Percentiles rank a stretch among this genome's conserved stretches.
phyloP scores from a whole-genome alignment of 92 coral and sea anemone genomes.

The Bergia sp. region DNA sequence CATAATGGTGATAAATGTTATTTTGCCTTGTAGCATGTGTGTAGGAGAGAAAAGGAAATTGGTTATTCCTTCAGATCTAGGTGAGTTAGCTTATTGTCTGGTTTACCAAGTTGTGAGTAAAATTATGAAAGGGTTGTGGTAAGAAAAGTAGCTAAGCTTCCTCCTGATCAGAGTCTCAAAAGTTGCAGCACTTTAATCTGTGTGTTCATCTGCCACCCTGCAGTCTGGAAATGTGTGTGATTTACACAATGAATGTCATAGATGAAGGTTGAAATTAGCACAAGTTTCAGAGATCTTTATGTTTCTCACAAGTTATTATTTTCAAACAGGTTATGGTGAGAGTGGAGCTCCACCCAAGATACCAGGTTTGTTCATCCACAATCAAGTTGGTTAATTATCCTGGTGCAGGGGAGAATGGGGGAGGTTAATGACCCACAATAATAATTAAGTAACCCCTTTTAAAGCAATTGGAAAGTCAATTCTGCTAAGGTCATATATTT shows the following conservation, averaged over 20 bases:
- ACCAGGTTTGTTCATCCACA: conserved; percentile 62
- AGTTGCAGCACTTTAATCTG: no score
- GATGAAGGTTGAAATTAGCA: not conserved
- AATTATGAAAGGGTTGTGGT: no score
- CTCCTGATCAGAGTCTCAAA: no score
- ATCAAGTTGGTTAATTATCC: not conserved
- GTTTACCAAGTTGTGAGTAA: not conserved
- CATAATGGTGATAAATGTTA: not conserved
- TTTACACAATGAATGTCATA: no score
- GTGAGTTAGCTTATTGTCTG: conserved; percentile 44
- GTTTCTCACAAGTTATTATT: not conserved
- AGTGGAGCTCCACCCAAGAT: conserved; percentile 97
- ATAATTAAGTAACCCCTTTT: not conserved
- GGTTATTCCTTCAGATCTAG: conserved; percentile 90
- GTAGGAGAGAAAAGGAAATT: conserved; percentile 95
- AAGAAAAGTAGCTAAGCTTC: no score
- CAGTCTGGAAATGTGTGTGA: no score
- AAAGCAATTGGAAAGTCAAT: no score
- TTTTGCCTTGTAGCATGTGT: conserved; percentile 76
- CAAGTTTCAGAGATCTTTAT: not conserved
- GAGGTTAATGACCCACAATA: not conserved
- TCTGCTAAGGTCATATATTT: no score
- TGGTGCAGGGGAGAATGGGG: no score
- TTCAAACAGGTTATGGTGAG: conserved; percentile 83
- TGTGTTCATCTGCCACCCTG: no score